Percentiles rank a stretch among this genome's conserved stretches.
Conservation (phyloP, 2,888 invertebrate species). For the Scaptomyza tumidula region DNA sequence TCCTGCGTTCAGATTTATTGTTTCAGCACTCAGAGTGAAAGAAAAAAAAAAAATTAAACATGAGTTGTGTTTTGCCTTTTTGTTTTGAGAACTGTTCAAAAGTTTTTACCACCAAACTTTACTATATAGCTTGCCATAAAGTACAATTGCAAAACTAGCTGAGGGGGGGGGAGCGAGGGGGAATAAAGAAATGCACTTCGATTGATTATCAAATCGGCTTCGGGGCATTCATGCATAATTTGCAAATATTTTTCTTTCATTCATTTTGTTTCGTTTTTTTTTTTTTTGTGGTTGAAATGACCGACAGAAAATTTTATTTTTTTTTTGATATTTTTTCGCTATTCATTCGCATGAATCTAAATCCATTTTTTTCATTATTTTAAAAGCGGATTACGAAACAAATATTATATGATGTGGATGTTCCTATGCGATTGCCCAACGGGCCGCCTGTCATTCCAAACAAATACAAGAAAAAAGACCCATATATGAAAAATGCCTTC, state of each 20-base stretch:
- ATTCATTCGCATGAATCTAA: conserved; percentile 35
- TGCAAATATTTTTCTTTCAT: neutral
- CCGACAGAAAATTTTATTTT: conserved; percentile 23
- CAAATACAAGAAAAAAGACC: conserved; percentile 14
- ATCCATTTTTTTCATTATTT: conserved; percentile 62
- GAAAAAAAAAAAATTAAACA: neutral
- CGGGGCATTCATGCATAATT: conserved; percentile 54
- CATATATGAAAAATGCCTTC: conserved; percentile 30
- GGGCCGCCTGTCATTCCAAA: conserved; percentile 44
- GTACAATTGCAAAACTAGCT: neutral
- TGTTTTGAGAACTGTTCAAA: conserved; percentile 4
- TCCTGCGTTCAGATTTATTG: conserved; percentile 44
- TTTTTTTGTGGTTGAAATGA: conserved; percentile 21
- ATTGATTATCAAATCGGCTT: conserved; percentile 45
- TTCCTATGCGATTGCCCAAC: conserved; percentile 24
- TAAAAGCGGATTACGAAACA: conserved; percentile 72
- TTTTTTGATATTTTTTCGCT: neutral
- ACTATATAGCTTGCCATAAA: neutral
- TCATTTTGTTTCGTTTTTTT: neutral
- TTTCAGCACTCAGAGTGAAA: conserved; percentile 10
- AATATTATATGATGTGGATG: conserved; percentile 13
- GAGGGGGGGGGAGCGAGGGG: neutral
- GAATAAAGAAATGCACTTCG: conserved; percentile 21
- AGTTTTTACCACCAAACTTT: conserved; percentile 23
- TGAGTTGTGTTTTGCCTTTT: conserved; percentile 22